Evolutionary conservation across 1,140 invertebrate species (phyloP).

Genomic region (Trichonephila clavata): DNA sequence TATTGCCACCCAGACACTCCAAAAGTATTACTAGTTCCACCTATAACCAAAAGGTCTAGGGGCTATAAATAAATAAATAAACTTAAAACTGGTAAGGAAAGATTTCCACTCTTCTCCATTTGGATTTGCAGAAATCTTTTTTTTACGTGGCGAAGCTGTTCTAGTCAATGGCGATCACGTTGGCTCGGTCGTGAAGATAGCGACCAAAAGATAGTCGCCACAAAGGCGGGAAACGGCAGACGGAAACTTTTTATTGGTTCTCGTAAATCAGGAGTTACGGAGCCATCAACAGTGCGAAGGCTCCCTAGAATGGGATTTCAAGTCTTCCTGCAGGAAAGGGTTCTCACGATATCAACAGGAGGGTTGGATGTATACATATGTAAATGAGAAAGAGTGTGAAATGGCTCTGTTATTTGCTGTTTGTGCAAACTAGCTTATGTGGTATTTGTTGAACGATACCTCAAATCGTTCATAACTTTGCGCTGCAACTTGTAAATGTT

Average conservation of each 20-base stretch:
- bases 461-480: conserved; percentile 15
- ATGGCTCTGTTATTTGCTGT: conserved; percentile 34
- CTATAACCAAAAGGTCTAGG: conserved; percentile 22
- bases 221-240: conserved; percentile 30
- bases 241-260: conserved; percentile 60
- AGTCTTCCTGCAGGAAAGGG: conserved; percentile 19
- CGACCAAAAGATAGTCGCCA: conserved; percentile 24
- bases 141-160: neutral
- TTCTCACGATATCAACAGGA: conserved; percentile 31
- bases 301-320: conserved; percentile 43
- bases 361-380: conserved; percentile 32
- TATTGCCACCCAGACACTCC: conserved; percentile 13
- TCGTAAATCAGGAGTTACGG: conserved; percentile 60
- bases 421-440: conserved; percentile 33
- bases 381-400: conserved; percentile 42
- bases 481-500: neutral
- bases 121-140: conserved; percentile 38
- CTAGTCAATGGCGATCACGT: conserved; percentile 21
- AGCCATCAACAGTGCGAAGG: conserved; percentile 18
- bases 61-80: conserved; percentile 49
- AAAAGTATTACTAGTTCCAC: neutral
- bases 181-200: conserved; percentile 25
- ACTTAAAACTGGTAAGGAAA: conserved; percentile 17
- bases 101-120: conserved; percentile 12
- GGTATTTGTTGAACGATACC: conserved; percentile 23